Evolutionary conservation across 2,113 vertebrate genomes (phyloP).

Genomic region (Chaenocephalus aceratus): DNA sequence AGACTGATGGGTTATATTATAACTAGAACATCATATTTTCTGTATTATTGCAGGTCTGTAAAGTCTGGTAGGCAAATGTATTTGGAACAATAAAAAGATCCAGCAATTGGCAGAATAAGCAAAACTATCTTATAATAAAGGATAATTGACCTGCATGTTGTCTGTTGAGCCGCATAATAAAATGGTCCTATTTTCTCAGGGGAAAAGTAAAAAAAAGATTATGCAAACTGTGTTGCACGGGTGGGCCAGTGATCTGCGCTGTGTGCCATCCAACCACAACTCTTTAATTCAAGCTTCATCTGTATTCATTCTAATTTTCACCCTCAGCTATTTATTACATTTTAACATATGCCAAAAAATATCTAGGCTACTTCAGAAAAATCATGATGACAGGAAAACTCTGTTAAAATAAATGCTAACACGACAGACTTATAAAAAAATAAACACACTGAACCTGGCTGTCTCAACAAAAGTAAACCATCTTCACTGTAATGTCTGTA

Average conservation of each 20-base stretch:
- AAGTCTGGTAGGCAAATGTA: constrained; percentile 30
- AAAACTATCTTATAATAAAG: constrained; percentile 13
- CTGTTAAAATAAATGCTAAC: not conserved
- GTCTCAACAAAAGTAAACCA: not conserved
- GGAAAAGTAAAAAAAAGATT: not conserved
- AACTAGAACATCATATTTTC: no score
- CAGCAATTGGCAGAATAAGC: constrained; percentile 1
- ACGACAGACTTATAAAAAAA: not conserved
- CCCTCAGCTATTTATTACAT: constrained; percentile 2
- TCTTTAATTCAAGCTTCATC: constrained; percentile 23
- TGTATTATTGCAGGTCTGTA: constrained; percentile 19
- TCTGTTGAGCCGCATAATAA: not conserved
- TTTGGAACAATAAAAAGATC: not conserved
- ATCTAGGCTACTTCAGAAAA: not conserved
- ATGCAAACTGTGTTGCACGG: constrained; percentile 13
- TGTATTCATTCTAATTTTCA: constrained; percentile 13
- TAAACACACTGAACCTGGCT: not conserved
- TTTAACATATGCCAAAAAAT: not conserved
- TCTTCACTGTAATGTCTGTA: not conserved
- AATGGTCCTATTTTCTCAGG: constrained; percentile 3
- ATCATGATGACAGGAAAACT: not conserved
- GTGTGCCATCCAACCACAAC: constrained; percentile 8
- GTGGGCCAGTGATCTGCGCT: constrained; percentile 19
- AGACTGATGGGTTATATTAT: no score
- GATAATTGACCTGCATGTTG: not conserved